These are phyloP conservation scores for Brienomyrus brachyistius DNA, from an alignment of 2,113 vertebrate genomes.

Conservation along the genomic window DNA sequence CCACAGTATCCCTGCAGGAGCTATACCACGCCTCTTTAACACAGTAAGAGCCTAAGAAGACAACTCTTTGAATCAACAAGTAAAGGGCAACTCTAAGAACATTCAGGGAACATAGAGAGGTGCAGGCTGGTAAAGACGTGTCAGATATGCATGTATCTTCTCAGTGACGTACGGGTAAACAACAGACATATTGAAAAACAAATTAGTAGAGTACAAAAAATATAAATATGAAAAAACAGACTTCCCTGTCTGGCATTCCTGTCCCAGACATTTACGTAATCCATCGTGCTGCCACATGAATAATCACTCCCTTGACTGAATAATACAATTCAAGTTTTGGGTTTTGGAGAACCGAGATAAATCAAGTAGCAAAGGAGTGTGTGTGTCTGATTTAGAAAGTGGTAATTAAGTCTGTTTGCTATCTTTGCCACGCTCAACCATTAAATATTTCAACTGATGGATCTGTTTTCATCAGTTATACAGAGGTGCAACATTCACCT, in stretches of 20 bases:
- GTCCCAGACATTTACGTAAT: not conserved
- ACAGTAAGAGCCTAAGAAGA: not conserved
- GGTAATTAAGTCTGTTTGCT: conserved; percentile 63
- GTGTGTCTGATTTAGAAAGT: conserved; percentile 57
- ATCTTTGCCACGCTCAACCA: conserved; percentile 52
- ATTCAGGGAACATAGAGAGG: not conserved
- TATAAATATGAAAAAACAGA: not conserved
- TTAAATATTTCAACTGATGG: conserved; percentile 55
- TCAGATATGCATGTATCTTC: not conserved
- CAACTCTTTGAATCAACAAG: not conserved
- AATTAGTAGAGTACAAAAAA: not conserved
- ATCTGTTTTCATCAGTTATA: conserved; percentile 25
- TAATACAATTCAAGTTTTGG: conserved; percentile 52
- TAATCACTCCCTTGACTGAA: conserved; percentile 54
- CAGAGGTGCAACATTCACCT: conserved; percentile 17
- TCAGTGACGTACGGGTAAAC: not conserved
- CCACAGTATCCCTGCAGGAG: not conserved
- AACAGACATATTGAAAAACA: not conserved
- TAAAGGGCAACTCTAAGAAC: not conserved
- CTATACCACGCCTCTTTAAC: not conserved
- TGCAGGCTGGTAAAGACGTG: not conserved
- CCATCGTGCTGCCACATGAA: conserved; percentile 33
- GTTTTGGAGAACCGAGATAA: conserved; percentile 25
- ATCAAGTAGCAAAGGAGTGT: conserved; percentile 49
- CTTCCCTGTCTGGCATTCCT: not conserved